Conservation (phyloP, 2,113 vertebrate genomes). For the Ifrita kowaldi region DNA sequence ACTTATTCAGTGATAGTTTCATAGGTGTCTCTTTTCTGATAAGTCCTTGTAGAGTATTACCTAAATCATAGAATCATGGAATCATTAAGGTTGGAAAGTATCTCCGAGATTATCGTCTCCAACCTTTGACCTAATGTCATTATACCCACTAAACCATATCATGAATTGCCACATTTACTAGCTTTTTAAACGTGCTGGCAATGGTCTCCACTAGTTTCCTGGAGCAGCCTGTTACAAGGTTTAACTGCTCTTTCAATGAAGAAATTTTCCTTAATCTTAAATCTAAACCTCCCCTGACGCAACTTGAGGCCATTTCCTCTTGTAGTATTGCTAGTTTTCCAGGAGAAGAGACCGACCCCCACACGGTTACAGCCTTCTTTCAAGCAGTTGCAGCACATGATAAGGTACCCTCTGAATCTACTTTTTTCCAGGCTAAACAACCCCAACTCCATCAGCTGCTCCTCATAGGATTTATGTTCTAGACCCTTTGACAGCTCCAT, state of each 20-base stretch:
- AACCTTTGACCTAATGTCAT: not conserved
- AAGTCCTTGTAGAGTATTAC: not conserved
- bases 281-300: not conserved
- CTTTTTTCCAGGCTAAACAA: not conserved
- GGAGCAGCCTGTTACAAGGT: not conserved
- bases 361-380: not conserved
- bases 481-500: rapidly evolving
- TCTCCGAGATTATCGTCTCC: not conserved
- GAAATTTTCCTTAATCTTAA: not conserved
- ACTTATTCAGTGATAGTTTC: not conserved
- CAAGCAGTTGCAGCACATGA: not conserved
- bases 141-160: not conserved
- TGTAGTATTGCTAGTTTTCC: not conserved
- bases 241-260: not conserved
- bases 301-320: not conserved
- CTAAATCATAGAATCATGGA: not conserved
- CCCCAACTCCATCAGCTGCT: not conserved
- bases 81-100: not conserved
- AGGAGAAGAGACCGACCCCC: not conserved
- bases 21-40: not conserved
- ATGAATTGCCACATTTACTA: not conserved
- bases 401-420: not conserved
- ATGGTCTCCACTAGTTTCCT: not conserved
- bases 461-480: not conserved
- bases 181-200: not conserved